Base-by-base conservation (phyloP, 2,113 vertebrate genomes). In the Rhagologus leucostigma region DNA sequence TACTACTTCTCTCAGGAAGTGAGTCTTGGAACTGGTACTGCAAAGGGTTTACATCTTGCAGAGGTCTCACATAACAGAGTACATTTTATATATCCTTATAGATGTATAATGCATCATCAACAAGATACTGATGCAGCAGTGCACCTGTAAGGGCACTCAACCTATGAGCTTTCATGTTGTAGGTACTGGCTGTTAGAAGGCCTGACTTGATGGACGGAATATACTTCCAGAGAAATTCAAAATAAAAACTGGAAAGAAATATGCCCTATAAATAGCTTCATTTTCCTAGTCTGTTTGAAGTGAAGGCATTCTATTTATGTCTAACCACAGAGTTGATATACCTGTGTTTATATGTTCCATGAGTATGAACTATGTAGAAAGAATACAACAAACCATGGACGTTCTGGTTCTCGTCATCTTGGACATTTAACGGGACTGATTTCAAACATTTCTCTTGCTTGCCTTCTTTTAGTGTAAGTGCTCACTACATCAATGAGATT, bases 351-450 rank as follows among this genome's bases (percentile, higher is more conserved):
- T 55, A 71, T 44, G 82, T 62, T 68, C 53, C n/a, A 13, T 26
- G 47, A 70, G 59, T 71, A 94, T 35, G 82, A 94, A 84, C 35
- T 74, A 23, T 47, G 70, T 15, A 52, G 76, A 93, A 90, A n/a
- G 47, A 92, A 84, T 62, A 93, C 42, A 89, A 67, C 9, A 95
- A 90, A 89, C 37, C 9, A 11, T 3, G 24, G 87, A 44, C 21
- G 57, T 42, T 59, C 88, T 96, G 87, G 75, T 46, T 93, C 90
- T 95, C 71, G n/a, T 98, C 77, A 82, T 47, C 78, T 56, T 33
- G 63, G 92, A 89, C 89, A 86, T 63, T 87, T 83, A 74, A 82
- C 44, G 75, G 91, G 96, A 87, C n/a, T 89, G 50, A 57, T 60
- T 59, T 91, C 82, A 92, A 81, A 88, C 37, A 57, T 20, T 39